A percentile compares a stretch with the other conserved stretches of the same genome.
phyloP scores from a whole-genome alignment of 2,113 vertebrate genomes.

The Cochlearius cochlearius region DNA sequence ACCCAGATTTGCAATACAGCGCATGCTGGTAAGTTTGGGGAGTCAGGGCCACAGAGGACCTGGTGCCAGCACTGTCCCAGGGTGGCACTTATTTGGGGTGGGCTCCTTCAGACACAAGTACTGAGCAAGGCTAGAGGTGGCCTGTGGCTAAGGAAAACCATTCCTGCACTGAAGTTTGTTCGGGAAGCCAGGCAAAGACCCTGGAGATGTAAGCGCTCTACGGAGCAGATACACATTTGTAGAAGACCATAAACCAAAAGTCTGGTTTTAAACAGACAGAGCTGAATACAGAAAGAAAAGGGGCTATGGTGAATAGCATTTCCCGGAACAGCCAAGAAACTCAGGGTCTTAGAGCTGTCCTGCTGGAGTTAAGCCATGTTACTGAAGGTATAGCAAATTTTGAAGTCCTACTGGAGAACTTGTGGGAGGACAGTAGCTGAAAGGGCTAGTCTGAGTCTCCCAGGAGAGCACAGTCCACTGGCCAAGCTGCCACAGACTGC shows the following conservation, averaged over 20 bases:
- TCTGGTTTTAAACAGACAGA: not conserved
- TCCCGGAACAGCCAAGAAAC: not conserved
- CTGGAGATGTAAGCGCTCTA: not conserved
- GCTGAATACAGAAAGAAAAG: not conserved
- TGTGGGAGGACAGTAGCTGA: not conserved
- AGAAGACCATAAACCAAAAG: not conserved
- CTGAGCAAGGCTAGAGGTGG: not conserved
- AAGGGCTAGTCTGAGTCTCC: not conserved
- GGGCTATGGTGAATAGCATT: not conserved
- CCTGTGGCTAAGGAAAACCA: not conserved
- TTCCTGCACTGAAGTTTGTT: not conserved
- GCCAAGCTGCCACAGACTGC: not conserved
- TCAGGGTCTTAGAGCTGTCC: not conserved
- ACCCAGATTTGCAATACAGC: not conserved
- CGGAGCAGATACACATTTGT: not conserved
- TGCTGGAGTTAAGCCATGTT: not conserved
- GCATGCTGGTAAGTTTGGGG: not conserved
- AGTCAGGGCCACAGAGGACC: not conserved
- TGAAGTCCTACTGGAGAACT: not conserved
- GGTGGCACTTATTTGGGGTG: not conserved
- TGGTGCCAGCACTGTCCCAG: not conserved
- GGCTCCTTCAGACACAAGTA: not conserved
- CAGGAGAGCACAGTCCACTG: not conserved
- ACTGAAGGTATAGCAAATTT: not conserved
- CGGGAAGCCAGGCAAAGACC: not conserved